Conservation (phyloP, 1,140 invertebrate species). For the Sycophila sp. region DNA sequence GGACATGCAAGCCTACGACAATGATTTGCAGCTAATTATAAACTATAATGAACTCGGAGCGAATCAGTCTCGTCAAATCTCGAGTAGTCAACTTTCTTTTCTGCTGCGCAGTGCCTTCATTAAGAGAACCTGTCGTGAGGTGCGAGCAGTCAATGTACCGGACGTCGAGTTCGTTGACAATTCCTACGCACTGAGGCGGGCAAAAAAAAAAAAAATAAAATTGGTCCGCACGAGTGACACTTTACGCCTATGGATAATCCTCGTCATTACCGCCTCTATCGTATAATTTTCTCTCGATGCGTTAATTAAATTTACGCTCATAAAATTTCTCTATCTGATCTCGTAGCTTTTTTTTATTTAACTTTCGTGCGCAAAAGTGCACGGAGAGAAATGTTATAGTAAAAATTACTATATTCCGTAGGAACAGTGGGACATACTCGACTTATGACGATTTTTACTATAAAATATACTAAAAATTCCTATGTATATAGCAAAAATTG, state of each 20-base stretch:
- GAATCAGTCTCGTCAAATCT: slow-evolving; percentile 36
- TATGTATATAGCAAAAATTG: too few relatives aligned
- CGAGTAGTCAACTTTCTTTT: slow-evolving; percentile 5
- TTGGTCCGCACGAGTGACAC: too few relatives aligned
- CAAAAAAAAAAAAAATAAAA: neutral
- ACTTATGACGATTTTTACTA: too few relatives aligned
- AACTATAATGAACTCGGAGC: slow-evolving; percentile 52
- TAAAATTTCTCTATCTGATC: neutral
- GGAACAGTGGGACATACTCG: too few relatives aligned
- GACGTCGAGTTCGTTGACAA: slow-evolving; percentile 21
- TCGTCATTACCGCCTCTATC: too few relatives aligned
- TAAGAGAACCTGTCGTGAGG: slow-evolving; percentile 25
- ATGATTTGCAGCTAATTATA: slow-evolving; percentile 55
- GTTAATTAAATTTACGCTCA: neutral
- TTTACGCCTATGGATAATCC: too few relatives aligned
- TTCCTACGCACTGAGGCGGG: neutral
- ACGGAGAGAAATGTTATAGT: neutral
- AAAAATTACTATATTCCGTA: too few relatives aligned
- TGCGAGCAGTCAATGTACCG: slow-evolving; percentile 45
- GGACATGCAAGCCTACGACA: slow-evolving; percentile 47
- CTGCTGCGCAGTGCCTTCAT: slow-evolving; percentile 34
- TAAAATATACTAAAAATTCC: too few relatives aligned
- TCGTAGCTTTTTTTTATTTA: too few relatives aligned
- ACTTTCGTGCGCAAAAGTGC: neutral
- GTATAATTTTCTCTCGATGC: too few relatives aligned